These are phyloP conservation scores for Sialis lutaria DNA, from an alignment of 2,888 invertebrate species.

Conservation along the genomic window DNA sequence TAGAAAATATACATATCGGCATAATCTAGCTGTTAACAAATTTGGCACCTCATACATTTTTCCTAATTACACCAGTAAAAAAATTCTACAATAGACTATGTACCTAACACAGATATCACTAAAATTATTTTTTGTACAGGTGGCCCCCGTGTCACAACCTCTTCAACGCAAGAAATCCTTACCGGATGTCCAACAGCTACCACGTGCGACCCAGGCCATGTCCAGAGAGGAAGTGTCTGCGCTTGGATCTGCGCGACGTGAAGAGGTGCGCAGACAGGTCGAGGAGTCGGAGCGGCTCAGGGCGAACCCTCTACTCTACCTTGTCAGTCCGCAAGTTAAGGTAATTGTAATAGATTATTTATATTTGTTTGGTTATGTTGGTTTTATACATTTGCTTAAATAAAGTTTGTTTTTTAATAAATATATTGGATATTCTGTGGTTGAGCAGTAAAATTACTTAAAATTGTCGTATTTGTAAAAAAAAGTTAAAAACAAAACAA, in stretches of 20 bases:
- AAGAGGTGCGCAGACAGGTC: slow-evolving; percentile 80
- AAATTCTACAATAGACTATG: too few species aligned
- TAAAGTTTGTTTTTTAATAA: too few species aligned
- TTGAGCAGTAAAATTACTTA: too few species aligned
- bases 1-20: too few species aligned
- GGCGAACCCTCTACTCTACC: slow-evolving; percentile 87
- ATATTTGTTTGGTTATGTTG: too few species aligned
- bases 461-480: too few species aligned
- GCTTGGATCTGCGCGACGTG: slow-evolving; percentile 83
- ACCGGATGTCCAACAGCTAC: slow-evolving; percentile 81
- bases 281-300: slow-evolving; percentile 83
- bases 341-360: slow-evolving; percentile 29
- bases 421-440: too few species aligned
- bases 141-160: slow-evolving; percentile 58
- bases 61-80: too few species aligned
- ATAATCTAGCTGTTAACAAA: too few species aligned
- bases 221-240: slow-evolving; percentile 90
- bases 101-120: background rate
- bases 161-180: slow-evolving; percentile 90
- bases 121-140: slow-evolving; percentile 30
- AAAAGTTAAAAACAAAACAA: too few species aligned
- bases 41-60: too few species aligned
- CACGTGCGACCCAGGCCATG: slow-evolving; percentile 67
- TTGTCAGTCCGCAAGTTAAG: slow-evolving; percentile 95
- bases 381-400: too few species aligned